Evolutionary conservation across 2,888 invertebrate species (phyloP), one percentile per base, ranked within the genome.

Genomic region (Andrena bucephala): DNA sequence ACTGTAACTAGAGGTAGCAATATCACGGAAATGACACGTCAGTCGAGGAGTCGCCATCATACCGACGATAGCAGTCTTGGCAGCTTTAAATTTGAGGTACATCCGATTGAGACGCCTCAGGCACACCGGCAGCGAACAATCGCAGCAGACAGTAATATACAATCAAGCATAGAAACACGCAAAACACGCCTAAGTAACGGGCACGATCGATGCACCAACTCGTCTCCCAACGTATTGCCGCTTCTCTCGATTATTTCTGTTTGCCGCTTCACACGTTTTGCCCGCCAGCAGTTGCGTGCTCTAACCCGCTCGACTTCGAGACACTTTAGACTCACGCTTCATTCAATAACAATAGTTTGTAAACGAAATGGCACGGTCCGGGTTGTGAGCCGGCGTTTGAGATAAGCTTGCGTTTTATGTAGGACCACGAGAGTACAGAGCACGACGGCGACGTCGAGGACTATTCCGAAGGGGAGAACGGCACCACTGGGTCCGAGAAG

Each of bases 371-470:
- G 57, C 20, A 3, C 1, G 8, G 10, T 7, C 8, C 10, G 3
- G 4, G 16, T 20, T n/a, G 4, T 13, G 13, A 16, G 7, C 10
- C 27, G 7, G 0, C 0, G 20, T 71, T n/a, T 24, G 52, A 70
- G 16, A 13, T 13, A 10, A 13, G 4, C 7, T 6, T 52, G 3
- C 24, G 57, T 36, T 57, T 2, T 4, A 27, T 27, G 1, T 68
- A 95, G 94, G 95, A 95, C 90, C 93, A 95, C 83, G 94, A 95
- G 85, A 97, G 97, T 24, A 97, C 97, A 8, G 98, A 98, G 79
- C 97, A 98, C 91, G 97, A 97, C 85, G 97, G 97, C 0, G 98
- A 98, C 88, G 96, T 97, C 0, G 98, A 98, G 89, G 97, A 98
- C 89, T 97, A 97, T 91, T 97, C 97, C 0, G 97, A 98, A 92